Conservation (phyloP, 30 jellyfish, hydroid and myxozoan species). For the Aurelia aurita complex sp. Pacific region DNA sequence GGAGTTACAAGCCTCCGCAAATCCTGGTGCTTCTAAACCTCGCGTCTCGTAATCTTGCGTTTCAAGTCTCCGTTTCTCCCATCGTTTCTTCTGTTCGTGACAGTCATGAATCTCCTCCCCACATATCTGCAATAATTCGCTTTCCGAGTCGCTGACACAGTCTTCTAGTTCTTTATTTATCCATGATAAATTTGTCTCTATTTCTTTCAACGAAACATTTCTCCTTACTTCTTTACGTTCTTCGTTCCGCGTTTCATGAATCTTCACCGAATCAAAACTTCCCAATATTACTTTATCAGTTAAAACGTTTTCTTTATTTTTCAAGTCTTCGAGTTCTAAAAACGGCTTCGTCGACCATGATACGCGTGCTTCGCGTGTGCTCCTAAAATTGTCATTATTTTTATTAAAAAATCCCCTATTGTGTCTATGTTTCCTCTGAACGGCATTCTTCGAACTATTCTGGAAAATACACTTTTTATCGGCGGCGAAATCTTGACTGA, state of each 20-base stretch:
- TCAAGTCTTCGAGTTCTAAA: neutral
- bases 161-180: neutral
- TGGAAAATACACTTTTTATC: neutral
- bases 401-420: neutral
- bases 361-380: neutral
- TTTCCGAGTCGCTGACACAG: constrained; percentile 41
- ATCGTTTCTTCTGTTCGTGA: neutral
- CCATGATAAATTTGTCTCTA: neutral
- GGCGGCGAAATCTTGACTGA: neutral
- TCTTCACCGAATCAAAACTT: neutral
- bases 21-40: neutral
- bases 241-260: neutral
- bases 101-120: neutral
- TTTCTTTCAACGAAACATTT: neutral
- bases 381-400: neutral
- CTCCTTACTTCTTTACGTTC: neutral
- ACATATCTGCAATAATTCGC: constrained; percentile 36
- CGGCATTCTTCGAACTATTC: neutral
- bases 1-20: neutral
- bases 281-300: neutral
- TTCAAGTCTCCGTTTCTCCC: too few species aligned
- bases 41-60: too few species aligned
- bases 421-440: neutral
- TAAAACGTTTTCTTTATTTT: neutral
- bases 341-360: neutral